Percentiles rank a stretch among this genome's conserved stretches.
These are phyloP conservation scores for Oryzias curvinotus DNA, from an alignment of 2,113 vertebrate genomes.

Conservation along the genomic window DNA sequence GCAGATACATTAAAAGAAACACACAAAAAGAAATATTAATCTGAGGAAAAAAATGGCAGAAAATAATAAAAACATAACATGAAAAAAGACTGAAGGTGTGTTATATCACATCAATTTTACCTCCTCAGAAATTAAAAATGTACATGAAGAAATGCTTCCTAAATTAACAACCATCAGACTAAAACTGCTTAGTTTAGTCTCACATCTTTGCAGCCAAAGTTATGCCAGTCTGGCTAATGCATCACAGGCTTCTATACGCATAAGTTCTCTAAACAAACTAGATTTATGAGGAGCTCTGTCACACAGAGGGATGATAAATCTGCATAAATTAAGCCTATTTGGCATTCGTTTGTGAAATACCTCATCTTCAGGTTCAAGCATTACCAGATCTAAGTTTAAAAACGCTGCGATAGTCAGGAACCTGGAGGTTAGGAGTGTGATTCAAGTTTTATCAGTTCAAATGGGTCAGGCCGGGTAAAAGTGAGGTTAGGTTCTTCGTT, in stretches of 20 bases:
- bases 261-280: conserved; percentile 61
- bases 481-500: background rate
- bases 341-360: conserved; percentile 45
- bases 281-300: conserved; percentile 68
- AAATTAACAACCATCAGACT: too few relatives aligned
- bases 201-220: conserved; percentile 37
- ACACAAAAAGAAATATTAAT: background rate
- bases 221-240: conserved; percentile 45
- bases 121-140: too few relatives aligned
- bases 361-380: conserved; percentile 26
- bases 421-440: conserved; percentile 15
- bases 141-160: too few relatives aligned
- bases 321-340: conserved; percentile 49
- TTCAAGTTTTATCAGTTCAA: conserved; percentile 1
- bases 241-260: conserved; percentile 54
- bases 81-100: too few relatives aligned
- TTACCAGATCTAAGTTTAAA: conserved; percentile 29
- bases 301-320: conserved; percentile 55
- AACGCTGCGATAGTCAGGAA: conserved; percentile 22
- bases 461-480: background rate
- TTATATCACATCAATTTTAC: too few relatives aligned
- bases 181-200: conserved; percentile 19
- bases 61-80: too few relatives aligned
- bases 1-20: background rate
- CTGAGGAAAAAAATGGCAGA: background rate